A percentile compares a stretch with the other conserved stretches of the same genome.
Conservation (phyloP, 2,888 invertebrate species). For the Ametastegia equiseti region DNA sequence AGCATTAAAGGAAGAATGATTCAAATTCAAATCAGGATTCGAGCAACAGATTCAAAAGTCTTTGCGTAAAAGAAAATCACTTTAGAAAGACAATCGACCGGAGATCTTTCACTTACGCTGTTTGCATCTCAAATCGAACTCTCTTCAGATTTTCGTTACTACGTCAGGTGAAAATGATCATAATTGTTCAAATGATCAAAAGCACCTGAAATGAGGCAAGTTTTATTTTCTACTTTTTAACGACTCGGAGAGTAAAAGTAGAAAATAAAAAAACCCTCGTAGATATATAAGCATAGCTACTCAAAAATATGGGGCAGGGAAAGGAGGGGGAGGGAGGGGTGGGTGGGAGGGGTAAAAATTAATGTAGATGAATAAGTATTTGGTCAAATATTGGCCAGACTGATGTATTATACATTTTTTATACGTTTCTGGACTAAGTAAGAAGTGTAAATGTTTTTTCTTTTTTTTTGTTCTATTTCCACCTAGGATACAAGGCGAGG, state of each 20-base stretch:
- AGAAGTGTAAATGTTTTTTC: slow-evolving; percentile 67
- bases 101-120: not conserved
- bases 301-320: not conserved
- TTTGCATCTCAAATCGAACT: not conserved
- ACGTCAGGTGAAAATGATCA: not conserved
- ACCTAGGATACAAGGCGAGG: not conserved
- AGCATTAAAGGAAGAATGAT: not conserved
- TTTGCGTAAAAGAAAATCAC: not conserved
- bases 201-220: not conserved
- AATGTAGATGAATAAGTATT: slow-evolving; percentile 57
- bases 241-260: not conserved
- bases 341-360: not conserved
- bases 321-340: not conserved
- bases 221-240: not conserved
- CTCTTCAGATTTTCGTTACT: not conserved
- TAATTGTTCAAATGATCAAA: not conserved
- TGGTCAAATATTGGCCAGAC: slow-evolving; percentile 69
- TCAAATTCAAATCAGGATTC: not conserved
- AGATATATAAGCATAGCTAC: slow-evolving; percentile 30
- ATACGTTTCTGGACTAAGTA: slow-evolving; percentile 69
- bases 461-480: slow-evolving; percentile 31
- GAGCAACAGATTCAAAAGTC: not conserved
- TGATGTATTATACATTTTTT: slow-evolving; percentile 74
- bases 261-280: not conserved
- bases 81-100: not conserved